phyloP scores from a whole-genome alignment of 2,797 vertebrate species.

The Labeo calbasu region DNA sequence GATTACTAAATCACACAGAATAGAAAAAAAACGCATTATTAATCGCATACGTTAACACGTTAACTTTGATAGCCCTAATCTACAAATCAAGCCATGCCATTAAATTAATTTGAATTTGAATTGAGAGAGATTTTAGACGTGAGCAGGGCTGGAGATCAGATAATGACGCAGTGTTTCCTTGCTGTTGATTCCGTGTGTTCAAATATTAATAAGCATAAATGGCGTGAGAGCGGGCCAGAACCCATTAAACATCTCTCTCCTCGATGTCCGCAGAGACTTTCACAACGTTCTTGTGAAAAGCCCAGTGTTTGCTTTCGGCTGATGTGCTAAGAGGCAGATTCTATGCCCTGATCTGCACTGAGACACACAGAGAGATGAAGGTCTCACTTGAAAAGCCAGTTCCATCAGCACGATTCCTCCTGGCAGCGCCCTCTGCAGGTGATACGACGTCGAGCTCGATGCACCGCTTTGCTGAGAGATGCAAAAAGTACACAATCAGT shows the following conservation, averaged over 20 bases:
- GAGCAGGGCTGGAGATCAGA: neutral
- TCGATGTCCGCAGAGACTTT: neutral
- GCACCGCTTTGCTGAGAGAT: slow-evolving; percentile 74
- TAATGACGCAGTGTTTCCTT: slow-evolving; percentile 3
- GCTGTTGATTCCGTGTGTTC: slow-evolving; percentile 24
- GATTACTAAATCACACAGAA: too few relatives aligned
- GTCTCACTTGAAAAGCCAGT: slow-evolving; percentile 91
- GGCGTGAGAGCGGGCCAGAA: neutral
- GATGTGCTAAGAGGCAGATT: slow-evolving; percentile 20
- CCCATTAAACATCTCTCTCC: slow-evolving; percentile 22
- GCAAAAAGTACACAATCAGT: neutral
- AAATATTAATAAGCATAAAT: slow-evolving; percentile 55
- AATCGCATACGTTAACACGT: too few relatives aligned
- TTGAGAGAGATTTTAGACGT: neutral
- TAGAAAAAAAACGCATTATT: too few relatives aligned
- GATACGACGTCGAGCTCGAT: slow-evolving; percentile 81
- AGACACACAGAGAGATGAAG: slow-evolving; percentile 7
- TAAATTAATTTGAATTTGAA: neutral
- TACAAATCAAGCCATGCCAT: neutral
- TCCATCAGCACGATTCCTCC: slow-evolving; percentile 98
- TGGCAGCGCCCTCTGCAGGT: slow-evolving; percentile 95
- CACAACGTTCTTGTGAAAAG: slow-evolving; percentile 28
- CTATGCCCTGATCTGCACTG: slow-evolving; percentile 16
- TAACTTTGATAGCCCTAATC: too few relatives aligned
- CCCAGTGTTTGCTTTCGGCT: neutral